Percentiles rank a stretch among this genome's conserved stretches.
phyloP scores from a whole-genome alignment of 2,888 invertebrate species.

The Pelosia muscerda region DNA sequence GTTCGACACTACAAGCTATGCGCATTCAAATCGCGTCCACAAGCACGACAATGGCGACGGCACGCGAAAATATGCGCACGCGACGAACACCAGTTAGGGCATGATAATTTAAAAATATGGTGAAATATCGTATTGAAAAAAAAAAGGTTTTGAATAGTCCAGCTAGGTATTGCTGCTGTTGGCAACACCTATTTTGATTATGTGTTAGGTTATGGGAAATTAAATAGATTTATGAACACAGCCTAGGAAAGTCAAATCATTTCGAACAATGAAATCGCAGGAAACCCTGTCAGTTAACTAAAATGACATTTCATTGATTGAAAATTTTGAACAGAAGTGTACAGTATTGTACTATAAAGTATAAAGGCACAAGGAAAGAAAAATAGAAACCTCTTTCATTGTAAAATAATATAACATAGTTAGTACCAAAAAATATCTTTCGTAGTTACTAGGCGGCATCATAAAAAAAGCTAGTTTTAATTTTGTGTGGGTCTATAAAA shows the following conservation, averaged over 20 bases:
- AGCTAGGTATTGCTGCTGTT: neutral
- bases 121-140: constrained; percentile 49
- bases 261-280: too few relatives aligned
- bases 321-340: too few relatives aligned
- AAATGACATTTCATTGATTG: neutral
- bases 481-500: neutral
- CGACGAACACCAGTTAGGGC: constrained; percentile 56
- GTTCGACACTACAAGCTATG: constrained; percentile 46
- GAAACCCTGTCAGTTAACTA: too few relatives aligned
- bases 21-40: constrained; percentile 72
- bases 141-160: constrained; percentile 19
- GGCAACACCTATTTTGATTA: neutral
- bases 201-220: too few relatives aligned
- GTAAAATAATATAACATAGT: too few relatives aligned
- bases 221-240: too few relatives aligned
- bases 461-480: too few relatives aligned
- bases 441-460: too few relatives aligned
- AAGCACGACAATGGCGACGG: constrained; percentile 70
- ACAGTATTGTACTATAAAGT: too few relatives aligned
- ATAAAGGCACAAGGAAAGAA: too few relatives aligned
- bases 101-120: constrained; percentile 47
- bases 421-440: too few relatives aligned
- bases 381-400: too few relatives aligned
- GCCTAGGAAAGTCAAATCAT: neutral
- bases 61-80: constrained; percentile 80